These are phyloP conservation scores for Platycnemis pennipes DNA, from an alignment of 2,888 invertebrate genomes.

Conservation along the genomic window DNA sequence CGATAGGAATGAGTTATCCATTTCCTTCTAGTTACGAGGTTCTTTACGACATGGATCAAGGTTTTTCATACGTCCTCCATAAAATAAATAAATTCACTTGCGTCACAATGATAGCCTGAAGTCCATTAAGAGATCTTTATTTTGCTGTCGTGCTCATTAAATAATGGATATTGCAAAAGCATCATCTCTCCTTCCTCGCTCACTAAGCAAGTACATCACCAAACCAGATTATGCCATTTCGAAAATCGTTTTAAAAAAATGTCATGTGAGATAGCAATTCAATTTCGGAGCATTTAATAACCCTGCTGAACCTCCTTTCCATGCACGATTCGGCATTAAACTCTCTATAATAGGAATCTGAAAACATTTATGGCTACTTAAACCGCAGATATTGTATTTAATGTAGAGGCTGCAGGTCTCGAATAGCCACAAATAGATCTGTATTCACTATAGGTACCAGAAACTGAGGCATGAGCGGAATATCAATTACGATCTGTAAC, in stretches of 20 bases:
- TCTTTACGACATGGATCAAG: not conserved
- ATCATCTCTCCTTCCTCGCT: not conserved
- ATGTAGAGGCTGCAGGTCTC: not conserved
- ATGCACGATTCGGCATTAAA: not conserved
- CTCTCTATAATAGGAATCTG: not conserved
- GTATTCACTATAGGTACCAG: too few relatives aligned
- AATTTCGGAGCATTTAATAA: not conserved
- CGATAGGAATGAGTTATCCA: not conserved
- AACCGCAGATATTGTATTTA: not conserved
- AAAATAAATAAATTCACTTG: not conserved
- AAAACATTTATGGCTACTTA: not conserved
- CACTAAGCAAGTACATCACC: not conserved
- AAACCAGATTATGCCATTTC: not conserved
- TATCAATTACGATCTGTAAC: too few relatives aligned
- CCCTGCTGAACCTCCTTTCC: not conserved
- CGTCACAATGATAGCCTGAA: not conserved
- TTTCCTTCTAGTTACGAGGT: not conserved
- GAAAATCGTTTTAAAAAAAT: constrained; percentile 20
- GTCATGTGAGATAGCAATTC: not conserved
- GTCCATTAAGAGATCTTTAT: not conserved
- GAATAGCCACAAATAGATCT: not conserved
- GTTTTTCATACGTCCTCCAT: not conserved
- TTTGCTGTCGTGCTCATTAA: not conserved
- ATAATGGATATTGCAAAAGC: not conserved
- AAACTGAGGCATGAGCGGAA: too few relatives aligned